Conservation (phyloP, 2,113 vertebrate genomes). For the Trogon surrucura region DNA sequence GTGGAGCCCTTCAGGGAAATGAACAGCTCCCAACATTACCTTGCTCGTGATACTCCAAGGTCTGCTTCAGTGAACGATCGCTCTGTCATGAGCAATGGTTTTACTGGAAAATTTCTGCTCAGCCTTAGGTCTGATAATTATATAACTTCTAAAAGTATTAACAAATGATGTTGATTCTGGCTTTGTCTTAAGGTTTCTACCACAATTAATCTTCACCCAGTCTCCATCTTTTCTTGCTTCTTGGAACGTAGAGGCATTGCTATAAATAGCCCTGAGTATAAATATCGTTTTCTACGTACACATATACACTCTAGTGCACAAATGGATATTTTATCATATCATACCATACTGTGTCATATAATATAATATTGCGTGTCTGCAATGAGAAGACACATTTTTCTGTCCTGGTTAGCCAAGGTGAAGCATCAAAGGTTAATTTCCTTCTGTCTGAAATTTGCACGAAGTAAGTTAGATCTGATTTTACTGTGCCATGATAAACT, state of each 20-base stretch:
- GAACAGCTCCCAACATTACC: accelerated
- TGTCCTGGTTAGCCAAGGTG: constrained; percentile 58
- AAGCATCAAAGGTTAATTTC: constrained; percentile 56
- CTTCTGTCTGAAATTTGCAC: constrained; percentile 50
- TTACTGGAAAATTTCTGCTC: neutral
- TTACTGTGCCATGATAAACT: constrained; percentile 71
- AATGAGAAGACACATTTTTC: constrained; percentile 52
- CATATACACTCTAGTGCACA: constrained; percentile 4
- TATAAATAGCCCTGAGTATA: constrained; percentile 20
- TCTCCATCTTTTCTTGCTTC: neutral
- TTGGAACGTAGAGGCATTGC: neutral
- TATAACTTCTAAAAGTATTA: neutral
- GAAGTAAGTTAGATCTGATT: constrained; percentile 64
- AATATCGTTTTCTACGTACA: neutral
- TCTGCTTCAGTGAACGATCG: neutral
- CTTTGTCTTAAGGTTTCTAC: neutral
- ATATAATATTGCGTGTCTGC: neutral
- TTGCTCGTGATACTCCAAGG: neutral
- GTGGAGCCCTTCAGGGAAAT: neutral
- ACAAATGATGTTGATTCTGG: neutral
- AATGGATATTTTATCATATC: constrained; percentile 15
- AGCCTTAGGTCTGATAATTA: neutral
- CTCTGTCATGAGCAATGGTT: neutral
- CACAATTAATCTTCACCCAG: neutral
- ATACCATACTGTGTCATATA: neutral